These are phyloP conservation scores for Xiphophorus couchianus DNA, from an alignment of 2,113 vertebrate species.

Conservation along the genomic window DNA sequence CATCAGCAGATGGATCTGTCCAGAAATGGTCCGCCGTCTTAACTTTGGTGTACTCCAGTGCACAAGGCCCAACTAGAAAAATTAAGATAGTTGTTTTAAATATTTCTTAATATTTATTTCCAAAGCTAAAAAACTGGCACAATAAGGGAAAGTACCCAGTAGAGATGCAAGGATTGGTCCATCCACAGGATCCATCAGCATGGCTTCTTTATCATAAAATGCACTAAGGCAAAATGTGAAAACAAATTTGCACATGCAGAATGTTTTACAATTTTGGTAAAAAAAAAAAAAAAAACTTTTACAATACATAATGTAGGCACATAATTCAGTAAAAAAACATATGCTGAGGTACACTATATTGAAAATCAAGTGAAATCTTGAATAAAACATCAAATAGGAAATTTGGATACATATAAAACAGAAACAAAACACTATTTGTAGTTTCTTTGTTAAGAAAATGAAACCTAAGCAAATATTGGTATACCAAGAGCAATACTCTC, in stretches of 20 bases:
- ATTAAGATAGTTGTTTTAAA: background rate
- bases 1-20: slow-evolving; percentile 95
- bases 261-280: background rate
- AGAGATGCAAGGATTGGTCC: slow-evolving; percentile 96
- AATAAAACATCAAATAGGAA: background rate
- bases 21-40: slow-evolving; percentile 98
- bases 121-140: background rate
- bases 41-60: slow-evolving; percentile 97
- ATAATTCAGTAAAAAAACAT: background rate
- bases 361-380: background rate
- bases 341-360: background rate
- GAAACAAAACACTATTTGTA: background rate
- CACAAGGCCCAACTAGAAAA: slow-evolving; percentile 91
- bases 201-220: slow-evolving; percentile 96
- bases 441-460: background rate
- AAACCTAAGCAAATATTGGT: background rate
- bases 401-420: background rate
- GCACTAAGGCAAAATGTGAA: slow-evolving; percentile 78
- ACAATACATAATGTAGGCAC: background rate
- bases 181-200: slow-evolving; percentile 94
- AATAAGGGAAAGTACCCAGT: slow-evolving; percentile 81
- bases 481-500: background rate
- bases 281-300: background rate
- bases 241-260: background rate
- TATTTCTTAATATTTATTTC: background rate